Conservation (phyloP, 2,113 vertebrate genomes). For the Oostethus manadensis region DNA sequence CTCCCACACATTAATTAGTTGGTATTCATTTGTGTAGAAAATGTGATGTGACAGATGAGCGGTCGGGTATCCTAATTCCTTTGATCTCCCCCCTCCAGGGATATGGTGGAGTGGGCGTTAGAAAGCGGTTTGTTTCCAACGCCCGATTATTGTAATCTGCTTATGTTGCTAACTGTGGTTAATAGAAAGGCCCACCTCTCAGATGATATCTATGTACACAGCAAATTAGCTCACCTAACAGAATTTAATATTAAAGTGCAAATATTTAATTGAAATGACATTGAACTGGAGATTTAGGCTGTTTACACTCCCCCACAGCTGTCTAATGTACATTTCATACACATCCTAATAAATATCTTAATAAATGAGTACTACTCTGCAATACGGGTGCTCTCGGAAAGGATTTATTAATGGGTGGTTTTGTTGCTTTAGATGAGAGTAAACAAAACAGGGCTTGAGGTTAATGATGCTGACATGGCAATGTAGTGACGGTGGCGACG, state of each 20-base stretch:
- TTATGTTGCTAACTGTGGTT: conserved; percentile 7
- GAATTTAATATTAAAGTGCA: not conserved
- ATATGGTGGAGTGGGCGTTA: conserved; percentile 22
- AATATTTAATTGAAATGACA: not conserved
- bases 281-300: not conserved
- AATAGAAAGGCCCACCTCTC: not conserved
- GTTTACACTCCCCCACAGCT: too few species aligned
- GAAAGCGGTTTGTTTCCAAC: conserved; percentile 41
- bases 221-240: not conserved
- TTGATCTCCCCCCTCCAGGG: conserved; percentile 33
- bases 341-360: too few species aligned
- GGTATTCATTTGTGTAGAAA: conserved; percentile 45
- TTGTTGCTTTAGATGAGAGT: not conserved
- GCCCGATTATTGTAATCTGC: conserved; percentile 37
- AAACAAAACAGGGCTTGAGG: not conserved
- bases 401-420: too few species aligned
- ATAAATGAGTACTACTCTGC: too few species aligned
- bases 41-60: conserved; percentile 61
- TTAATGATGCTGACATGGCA: not conserved
- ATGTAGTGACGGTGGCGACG: conserved; percentile 6
- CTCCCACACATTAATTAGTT: conserved; percentile 62
- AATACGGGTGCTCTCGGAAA: too few species aligned
- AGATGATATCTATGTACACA: not conserved
- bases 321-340: too few species aligned
- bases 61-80: conserved; percentile 50